Evolutionary conservation across 1,140 invertebrate genomes (phyloP).

Genomic region (Heliconius melpomene): DNA sequence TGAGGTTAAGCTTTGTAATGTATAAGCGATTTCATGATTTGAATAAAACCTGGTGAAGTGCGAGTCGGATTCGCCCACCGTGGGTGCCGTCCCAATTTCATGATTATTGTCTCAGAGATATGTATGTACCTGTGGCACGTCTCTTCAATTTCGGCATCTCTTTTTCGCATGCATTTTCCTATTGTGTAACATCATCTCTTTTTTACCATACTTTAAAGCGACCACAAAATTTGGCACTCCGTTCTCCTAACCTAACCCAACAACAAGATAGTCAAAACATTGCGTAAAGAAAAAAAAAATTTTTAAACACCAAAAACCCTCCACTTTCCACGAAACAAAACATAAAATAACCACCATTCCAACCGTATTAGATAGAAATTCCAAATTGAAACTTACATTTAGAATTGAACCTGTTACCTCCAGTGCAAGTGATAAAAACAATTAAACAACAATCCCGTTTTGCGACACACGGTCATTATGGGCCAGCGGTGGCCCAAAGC

Average conservation of each 20-base stretch:
- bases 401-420: slow-evolving; percentile 6
- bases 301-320: not conserved
- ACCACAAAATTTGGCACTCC: no score
- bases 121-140: no score
- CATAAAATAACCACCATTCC: not conserved
- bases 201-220: no score
- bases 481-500: slow-evolving; percentile 42
- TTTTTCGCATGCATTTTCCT: no score
- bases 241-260: no score
- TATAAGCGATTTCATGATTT: not conserved
- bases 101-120: no score
- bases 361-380: not conserved
- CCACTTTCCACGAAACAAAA: not conserved
- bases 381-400: not conserved
- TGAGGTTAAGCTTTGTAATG: not conserved
- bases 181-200: no score
- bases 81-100: no score
- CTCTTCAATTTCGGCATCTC: no score
- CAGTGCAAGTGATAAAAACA: slow-evolving; percentile 48
- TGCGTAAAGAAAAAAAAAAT: not conserved
- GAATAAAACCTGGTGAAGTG: not conserved
- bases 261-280: no score
- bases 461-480: slow-evolving; percentile 44
- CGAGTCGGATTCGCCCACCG: no score
- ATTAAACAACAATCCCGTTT: slow-evolving; percentile 60